phyloP scores from a whole-genome alignment of 2,888 invertebrate species.

The Drosophila hamatofila region DNA sequence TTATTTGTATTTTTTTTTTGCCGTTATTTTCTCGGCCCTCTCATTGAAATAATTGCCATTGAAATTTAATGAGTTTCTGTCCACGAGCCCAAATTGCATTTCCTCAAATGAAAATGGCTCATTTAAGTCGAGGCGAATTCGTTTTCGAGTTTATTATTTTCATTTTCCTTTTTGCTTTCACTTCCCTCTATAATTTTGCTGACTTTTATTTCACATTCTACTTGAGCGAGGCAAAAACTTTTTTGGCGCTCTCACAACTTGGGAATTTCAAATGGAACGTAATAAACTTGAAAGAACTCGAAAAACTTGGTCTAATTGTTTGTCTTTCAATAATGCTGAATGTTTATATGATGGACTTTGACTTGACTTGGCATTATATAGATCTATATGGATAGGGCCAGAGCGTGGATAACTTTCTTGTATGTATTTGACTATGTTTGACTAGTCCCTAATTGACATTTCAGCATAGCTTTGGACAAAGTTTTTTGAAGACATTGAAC shows the following conservation, averaged over 20 bases:
- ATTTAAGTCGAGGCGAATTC: conserved; percentile 3
- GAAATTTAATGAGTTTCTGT: conserved; percentile 54
- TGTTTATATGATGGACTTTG: background rate
- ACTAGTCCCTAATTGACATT: background rate
- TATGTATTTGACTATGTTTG: background rate
- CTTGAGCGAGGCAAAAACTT: conserved; percentile 1
- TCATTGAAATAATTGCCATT: conserved; percentile 27
- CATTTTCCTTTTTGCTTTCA: background rate
- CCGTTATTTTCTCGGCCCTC: background rate
- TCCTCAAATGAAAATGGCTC: conserved; percentile 12
- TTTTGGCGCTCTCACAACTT: background rate
- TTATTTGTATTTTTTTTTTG: conserved; percentile 11
- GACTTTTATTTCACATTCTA: background rate
- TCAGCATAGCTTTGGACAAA: background rate
- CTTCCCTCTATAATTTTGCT: background rate
- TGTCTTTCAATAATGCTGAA: background rate
- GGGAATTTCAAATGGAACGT: conserved; percentile 7
- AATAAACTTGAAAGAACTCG: background rate
- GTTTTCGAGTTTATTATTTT: background rate
- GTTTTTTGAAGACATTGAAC: background rate
- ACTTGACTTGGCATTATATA: background rate
- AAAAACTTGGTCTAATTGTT: background rate
- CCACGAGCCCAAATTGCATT: conserved; percentile 42
- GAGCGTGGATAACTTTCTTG: background rate
- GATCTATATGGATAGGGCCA: background rate